phyloP scores from a whole-genome alignment of 2,888 invertebrate genomes.

The Deilephila porcellus region DNA sequence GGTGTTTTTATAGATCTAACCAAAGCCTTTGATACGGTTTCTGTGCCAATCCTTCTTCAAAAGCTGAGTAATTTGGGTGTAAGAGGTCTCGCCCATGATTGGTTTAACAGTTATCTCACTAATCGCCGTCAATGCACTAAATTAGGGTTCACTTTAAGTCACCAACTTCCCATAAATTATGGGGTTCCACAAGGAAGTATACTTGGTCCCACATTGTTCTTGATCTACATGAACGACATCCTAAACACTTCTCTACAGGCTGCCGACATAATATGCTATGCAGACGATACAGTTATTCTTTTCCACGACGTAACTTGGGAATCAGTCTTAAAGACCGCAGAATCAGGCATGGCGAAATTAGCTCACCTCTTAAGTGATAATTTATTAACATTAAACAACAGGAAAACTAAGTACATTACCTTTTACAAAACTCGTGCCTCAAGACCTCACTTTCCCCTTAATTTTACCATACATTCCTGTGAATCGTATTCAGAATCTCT shows the following conservation, averaged over 20 bases:
- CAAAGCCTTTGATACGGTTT: not conserved
- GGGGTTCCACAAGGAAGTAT: constrained; percentile 40
- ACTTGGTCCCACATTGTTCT: constrained; percentile 33
- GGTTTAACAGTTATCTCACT: not conserved
- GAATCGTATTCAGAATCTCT: not conserved
- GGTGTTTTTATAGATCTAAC: not conserved
- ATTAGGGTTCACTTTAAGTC: not conserved
- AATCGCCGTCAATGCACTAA: not conserved
- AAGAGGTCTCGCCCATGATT: not conserved
- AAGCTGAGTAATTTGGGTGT: not conserved
- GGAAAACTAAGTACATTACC: constrained; percentile 28
- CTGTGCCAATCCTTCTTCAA: not conserved
- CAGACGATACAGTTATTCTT: constrained; percentile 30
- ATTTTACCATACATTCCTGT: not conserved
- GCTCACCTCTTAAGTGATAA: constrained; percentile 16
- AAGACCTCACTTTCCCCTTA: not conserved
- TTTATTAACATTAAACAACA: constrained; percentile 29
- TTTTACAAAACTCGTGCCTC: constrained; percentile 21
- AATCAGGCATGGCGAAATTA: constrained; percentile 6
- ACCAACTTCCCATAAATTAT: not conserved
- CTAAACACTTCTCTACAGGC: not conserved
- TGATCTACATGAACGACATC: constrained; percentile 32
- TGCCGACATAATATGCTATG: constrained; percentile 25
- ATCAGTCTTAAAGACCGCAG: not conserved
- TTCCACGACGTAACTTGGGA: constrained; percentile 28